phyloP scores from a whole-genome alignment of 1,140 invertebrate species.

The Pogonomyrmex barbatus region DNA sequence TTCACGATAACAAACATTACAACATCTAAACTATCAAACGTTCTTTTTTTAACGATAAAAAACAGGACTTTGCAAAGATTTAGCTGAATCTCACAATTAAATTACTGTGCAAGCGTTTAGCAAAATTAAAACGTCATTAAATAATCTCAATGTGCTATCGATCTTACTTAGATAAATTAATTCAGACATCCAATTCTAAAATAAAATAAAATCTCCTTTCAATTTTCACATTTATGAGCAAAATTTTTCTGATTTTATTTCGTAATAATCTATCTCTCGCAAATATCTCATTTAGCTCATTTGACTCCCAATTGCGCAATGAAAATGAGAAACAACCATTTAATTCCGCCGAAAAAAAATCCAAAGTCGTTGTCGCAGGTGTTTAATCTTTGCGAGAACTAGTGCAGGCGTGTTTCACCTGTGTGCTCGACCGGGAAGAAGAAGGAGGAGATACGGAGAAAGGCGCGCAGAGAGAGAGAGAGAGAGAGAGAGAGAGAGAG shows the following conservation, averaged over 20 bases:
- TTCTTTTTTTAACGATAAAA: not conserved
- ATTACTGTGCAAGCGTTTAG: not conserved
- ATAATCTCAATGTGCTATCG: not conserved
- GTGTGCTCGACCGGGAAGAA: not conserved
- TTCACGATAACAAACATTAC: conserved; percentile 28
- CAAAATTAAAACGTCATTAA: conserved; percentile 4
- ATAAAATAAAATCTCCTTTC: not conserved
- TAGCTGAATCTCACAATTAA: conserved; percentile 27
- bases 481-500: too few relatives aligned
- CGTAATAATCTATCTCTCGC: not conserved
- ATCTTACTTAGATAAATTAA: conserved; percentile 5
- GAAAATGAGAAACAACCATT: not conserved
- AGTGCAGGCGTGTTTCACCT: conserved; percentile 68
- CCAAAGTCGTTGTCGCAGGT: conserved; percentile 67
- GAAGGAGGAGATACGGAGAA: not conserved
- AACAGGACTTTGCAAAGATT: not conserved
- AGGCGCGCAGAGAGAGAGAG: not conserved
- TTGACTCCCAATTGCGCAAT: not conserved
- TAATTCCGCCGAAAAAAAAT: not conserved
- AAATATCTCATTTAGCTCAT: not conserved
- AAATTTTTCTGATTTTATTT: not conserved
- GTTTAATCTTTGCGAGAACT: conserved; percentile 71
- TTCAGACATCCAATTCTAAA: not conserved
- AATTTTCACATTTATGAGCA: conserved; percentile 6
- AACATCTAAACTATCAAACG: not conserved